Conservation (phyloP, 2,888 invertebrate genomes). For the Megastigmus dorsalis region DNA sequence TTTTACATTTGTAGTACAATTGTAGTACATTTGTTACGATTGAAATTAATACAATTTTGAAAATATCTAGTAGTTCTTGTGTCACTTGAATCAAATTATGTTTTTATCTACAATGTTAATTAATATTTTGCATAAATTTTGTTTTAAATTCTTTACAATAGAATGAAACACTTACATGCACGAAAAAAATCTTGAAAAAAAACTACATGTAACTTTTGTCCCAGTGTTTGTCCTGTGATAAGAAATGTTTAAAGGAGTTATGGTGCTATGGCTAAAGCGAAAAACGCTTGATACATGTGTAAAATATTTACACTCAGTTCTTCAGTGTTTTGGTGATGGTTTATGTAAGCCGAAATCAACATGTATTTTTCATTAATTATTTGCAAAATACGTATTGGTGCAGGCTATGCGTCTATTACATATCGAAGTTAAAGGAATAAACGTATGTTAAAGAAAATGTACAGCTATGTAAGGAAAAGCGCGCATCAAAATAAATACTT, state of each 20-base stretch:
- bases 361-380: conserved; percentile 3
- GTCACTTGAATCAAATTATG: conserved; percentile 9
- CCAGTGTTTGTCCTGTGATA: conserved; percentile 65
- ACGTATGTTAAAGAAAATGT: neutral
- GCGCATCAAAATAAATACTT: conserved; percentile 32
- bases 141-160: no score
- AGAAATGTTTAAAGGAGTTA: conserved; percentile 2
- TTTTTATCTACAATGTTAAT: neutral
- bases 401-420: no score
- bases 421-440: no score
- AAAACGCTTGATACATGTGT: no score
- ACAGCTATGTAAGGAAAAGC: neutral
- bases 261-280: neutral
- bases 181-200: neutral
- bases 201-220: conserved; percentile 46
- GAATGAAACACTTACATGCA: conserved; percentile 3
- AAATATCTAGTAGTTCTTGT: conserved; percentile 14
- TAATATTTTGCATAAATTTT: neutral
- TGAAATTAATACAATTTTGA: conserved; percentile 21
- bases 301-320: no score
- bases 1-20: conserved; percentile 14
- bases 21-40: no score
- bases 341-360: neutral
- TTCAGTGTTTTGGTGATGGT: conserved; percentile 29
- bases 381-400: neutral